A percentile compares a stretch with the other conserved stretches of the same genome.
These are phyloP conservation scores for Aphis craccivora DNA, from an alignment of 1,140 invertebrate genomes.

Conservation along the genomic window DNA sequence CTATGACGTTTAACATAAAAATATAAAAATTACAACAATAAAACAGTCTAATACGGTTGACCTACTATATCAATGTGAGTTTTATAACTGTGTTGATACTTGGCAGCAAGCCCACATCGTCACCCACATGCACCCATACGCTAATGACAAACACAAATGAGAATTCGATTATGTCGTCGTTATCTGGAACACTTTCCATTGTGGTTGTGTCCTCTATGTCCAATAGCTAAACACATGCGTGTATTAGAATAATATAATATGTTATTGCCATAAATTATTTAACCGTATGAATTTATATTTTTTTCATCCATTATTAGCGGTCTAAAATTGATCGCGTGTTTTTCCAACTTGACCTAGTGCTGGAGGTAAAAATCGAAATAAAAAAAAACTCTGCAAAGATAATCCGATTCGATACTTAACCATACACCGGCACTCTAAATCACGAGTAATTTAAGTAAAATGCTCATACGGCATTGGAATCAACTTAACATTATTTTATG, in stretches of 20 bases:
- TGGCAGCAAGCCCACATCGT: background rate
- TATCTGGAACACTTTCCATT: slow-evolving; percentile 45
- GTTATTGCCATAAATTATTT: background rate
- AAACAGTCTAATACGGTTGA: slow-evolving; percentile 26
- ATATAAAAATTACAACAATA: background rate
- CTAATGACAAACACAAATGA: slow-evolving; percentile 6
- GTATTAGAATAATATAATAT: background rate
- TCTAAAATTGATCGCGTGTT: background rate
- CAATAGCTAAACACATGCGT: background rate
- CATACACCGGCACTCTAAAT: background rate
- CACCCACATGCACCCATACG: slow-evolving; percentile 27
- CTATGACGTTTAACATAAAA: background rate
- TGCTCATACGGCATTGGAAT: background rate
- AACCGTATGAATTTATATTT: background rate
- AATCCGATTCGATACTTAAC: slow-evolving; percentile 18
- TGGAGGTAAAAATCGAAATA: background rate
- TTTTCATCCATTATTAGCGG: background rate
- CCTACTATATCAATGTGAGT: slow-evolving; percentile 15
- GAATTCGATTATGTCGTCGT: slow-evolving; percentile 28
- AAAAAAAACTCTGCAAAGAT: background rate
- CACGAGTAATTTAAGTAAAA: background rate
- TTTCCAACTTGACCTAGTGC: slow-evolving; percentile 25
- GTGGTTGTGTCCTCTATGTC: background rate
- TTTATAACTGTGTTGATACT: background rate
- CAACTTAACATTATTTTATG: background rate